Evolutionary conservation across 2,888 invertebrate genomes (phyloP).

Genomic region (Melanostoma scalare): DNA sequence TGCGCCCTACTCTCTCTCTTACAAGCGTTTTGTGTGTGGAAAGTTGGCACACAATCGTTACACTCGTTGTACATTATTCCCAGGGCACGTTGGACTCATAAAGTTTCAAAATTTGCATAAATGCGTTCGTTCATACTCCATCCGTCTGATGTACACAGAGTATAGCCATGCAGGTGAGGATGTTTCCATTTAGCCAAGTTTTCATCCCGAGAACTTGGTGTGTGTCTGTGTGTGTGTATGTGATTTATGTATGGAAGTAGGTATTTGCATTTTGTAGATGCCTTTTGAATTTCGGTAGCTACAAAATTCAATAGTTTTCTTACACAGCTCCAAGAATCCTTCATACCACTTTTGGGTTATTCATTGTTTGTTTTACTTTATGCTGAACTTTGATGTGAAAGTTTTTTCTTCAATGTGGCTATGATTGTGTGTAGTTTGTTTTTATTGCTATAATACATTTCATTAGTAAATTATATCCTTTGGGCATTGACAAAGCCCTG

Average conservation of each 20-base stretch:
- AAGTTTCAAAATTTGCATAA: slow-evolving; percentile 51
- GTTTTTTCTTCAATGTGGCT: too few relatives aligned
- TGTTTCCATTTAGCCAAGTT: slow-evolving; percentile 58
- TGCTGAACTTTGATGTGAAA: too few relatives aligned
- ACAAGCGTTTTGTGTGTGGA: slow-evolving; percentile 36
- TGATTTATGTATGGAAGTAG: not conserved
- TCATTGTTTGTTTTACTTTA: slow-evolving; percentile 8
- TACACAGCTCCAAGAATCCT: slow-evolving; percentile 11
- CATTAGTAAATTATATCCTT: too few relatives aligned
- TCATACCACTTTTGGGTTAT: slow-evolving; percentile 17
- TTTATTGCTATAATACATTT: too few relatives aligned
- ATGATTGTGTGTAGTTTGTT: too few relatives aligned
- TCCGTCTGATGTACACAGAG: slow-evolving; percentile 13
- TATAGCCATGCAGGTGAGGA: slow-evolving; percentile 48
- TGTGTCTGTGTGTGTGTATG: not conserved
- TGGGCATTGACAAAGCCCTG: too few relatives aligned
- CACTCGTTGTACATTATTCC: slow-evolving; percentile 60
- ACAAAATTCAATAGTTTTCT: slow-evolving; percentile 23
- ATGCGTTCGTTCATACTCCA: slow-evolving; percentile 46
- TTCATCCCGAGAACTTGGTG: slow-evolving; percentile 25
- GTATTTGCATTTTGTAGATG: slow-evolving; percentile 22
- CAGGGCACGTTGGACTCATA: slow-evolving; percentile 32
- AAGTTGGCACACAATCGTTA: slow-evolving; percentile 57
- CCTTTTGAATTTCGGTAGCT: slow-evolving; percentile 14
- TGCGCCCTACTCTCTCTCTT: not conserved